Conservation (phyloP, 2,888 invertebrate genomes). For the Plebejus anna region DNA sequence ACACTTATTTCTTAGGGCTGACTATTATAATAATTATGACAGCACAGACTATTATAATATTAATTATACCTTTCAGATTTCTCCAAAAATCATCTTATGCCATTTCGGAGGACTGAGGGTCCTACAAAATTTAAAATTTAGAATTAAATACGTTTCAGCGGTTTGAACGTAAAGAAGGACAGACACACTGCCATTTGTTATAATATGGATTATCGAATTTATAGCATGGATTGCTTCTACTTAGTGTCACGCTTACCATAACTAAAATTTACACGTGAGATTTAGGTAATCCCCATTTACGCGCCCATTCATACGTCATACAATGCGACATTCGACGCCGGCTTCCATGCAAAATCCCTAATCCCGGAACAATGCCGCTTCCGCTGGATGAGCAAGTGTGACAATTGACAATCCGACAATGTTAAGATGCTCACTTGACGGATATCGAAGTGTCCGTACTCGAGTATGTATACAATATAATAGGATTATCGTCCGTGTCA, state of each 20-base stretch:
- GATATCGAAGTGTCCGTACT: slow-evolving; percentile 58
- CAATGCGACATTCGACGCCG: slow-evolving; percentile 66
- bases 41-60: no score
- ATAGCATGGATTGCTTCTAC: background rate
- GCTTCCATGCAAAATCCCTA: slow-evolving; percentile 77
- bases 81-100: no score
- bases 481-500: slow-evolving; percentile 63
- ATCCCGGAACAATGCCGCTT: slow-evolving; percentile 77
- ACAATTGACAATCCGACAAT: slow-evolving; percentile 35
- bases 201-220: background rate
- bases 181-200: no score
- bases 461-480: slow-evolving; percentile 68
- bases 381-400: slow-evolving; percentile 51
- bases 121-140: no score
- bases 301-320: slow-evolving; percentile 49
- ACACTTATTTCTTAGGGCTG: no score
- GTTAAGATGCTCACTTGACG: slow-evolving; percentile 67
- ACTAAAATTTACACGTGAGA: slow-evolving; percentile 63
- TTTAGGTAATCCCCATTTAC: slow-evolving; percentile 60
- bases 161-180: no score
- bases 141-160: no score
- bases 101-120: no score
- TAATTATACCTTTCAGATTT: no score
- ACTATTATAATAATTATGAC: no score
- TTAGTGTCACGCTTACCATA: background rate